Percentiles rank a stretch among this genome's conserved stretches.
These are phyloP conservation scores for Lamprotornis superbus DNA, from an alignment of 2,113 vertebrate genomes.

Conservation along the genomic window DNA sequence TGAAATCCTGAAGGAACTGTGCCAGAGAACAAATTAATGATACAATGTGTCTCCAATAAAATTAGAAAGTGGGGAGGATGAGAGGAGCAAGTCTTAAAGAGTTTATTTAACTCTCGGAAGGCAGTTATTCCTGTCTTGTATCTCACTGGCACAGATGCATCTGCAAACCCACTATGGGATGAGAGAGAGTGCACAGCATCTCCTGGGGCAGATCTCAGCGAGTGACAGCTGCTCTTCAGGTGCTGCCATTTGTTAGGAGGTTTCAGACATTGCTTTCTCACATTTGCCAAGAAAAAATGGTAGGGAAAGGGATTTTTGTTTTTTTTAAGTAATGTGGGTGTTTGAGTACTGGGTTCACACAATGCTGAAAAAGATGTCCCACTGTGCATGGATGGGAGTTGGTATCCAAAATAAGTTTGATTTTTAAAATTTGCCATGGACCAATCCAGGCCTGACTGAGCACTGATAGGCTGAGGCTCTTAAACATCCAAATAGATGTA, in stretches of 20 bases:
- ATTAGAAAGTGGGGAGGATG: slow-evolving; percentile 7
- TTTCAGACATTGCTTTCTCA: neutral
- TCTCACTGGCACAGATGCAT: neutral
- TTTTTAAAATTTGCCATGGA: neutral
- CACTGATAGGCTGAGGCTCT: neutral
- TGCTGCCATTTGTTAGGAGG: neutral
- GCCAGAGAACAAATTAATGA: slow-evolving; percentile 34
- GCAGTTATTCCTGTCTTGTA: neutral
- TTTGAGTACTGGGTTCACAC: neutral
- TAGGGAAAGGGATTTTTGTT: neutral
- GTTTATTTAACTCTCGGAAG: neutral
- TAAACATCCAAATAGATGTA: neutral
- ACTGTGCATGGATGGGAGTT: neutral
- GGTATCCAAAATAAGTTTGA: neutral
- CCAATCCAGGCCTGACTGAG: neutral
- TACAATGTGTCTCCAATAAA: neutral
- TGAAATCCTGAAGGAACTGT: neutral
- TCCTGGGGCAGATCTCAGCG: neutral
- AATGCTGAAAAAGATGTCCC: neutral
- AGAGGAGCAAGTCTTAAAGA: neutral
- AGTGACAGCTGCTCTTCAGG: neutral
- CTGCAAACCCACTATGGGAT: neutral
- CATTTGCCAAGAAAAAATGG: neutral
- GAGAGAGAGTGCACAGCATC: neutral
- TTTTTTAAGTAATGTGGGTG: neutral